Conservation (phyloP, 1,140 invertebrate genomes). For the Euura saliciscinereae region DNA sequence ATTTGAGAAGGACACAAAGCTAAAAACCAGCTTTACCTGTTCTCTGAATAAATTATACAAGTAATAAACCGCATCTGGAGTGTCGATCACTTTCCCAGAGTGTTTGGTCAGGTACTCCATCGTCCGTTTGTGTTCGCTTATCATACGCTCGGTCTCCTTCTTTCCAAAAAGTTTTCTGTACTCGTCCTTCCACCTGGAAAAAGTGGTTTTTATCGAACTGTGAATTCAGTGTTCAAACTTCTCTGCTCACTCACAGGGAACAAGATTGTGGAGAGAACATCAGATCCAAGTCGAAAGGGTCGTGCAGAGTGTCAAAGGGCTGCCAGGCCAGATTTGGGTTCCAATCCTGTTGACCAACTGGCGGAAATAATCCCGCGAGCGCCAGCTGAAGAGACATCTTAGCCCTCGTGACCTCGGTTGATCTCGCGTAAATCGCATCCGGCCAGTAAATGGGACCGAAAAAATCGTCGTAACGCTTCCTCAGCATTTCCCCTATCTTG, state of each 20-base stretch:
- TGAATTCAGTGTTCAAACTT: not conserved
- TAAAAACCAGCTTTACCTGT: slow-evolving; percentile 33
- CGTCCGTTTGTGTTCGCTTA: slow-evolving; percentile 42
- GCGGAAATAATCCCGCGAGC: slow-evolving; percentile 72
- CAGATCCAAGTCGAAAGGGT: slow-evolving; percentile 38
- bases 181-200: slow-evolving; percentile 41
- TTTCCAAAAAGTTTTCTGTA: slow-evolving; percentile 33
- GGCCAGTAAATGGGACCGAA: slow-evolving; percentile 63
- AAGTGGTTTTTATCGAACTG: not conserved
- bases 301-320: slow-evolving; percentile 21
- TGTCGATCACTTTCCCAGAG: slow-evolving; percentile 42
- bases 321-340: slow-evolving; percentile 67
- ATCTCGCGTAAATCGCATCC: slow-evolving; percentile 59
- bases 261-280: slow-evolving; percentile 49
- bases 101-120: slow-evolving; percentile 47
- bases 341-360: slow-evolving; percentile 63
- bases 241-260: slow-evolving; percentile 27
- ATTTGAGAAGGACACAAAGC: not conserved
- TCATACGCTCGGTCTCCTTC: slow-evolving; percentile 27
- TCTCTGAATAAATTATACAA: slow-evolving; percentile 53
- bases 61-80: slow-evolving; percentile 39
- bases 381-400: slow-evolving; percentile 76
- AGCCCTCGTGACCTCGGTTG: slow-evolving; percentile 66
- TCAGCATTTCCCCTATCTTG: slow-evolving; percentile 65
- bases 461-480: slow-evolving; percentile 62